Conservation (phyloP, 2,888 invertebrate species). For the Pristionchus arcanus region DNA sequence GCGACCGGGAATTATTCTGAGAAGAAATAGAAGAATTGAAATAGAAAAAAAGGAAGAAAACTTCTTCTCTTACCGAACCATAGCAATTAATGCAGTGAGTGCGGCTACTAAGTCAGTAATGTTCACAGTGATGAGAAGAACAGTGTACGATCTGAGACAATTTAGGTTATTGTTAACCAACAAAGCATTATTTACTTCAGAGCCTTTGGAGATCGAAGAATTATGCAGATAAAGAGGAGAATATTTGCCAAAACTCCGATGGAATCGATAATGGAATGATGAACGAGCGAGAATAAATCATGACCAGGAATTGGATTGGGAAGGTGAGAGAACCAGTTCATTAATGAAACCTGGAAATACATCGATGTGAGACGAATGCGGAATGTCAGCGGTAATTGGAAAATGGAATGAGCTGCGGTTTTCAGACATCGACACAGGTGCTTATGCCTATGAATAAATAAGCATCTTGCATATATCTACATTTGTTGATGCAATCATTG, state of each 20-base stretch:
- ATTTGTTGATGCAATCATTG: too few relatives aligned
- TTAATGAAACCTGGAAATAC: not conserved
- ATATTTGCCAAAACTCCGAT: conserved; percentile 3
- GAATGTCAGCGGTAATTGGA: not conserved
- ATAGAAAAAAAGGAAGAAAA: not conserved
- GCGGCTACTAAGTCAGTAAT: not conserved
- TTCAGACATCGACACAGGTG: not conserved
- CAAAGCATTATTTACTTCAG: not conserved
- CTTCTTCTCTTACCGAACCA: not conserved
- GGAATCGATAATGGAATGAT: conserved; percentile 28
- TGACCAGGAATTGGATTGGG: conserved; percentile 14
- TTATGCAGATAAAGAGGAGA: conserved; percentile 9
- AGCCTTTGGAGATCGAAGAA: conserved; percentile 17
- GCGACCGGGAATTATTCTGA: not conserved
- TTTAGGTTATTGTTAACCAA: not conserved
- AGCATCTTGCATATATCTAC: too few relatives aligned
- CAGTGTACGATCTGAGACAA: not conserved
- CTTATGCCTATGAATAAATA: too few relatives aligned
- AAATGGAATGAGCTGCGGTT: not conserved
- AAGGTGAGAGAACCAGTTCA: conserved; percentile 10
- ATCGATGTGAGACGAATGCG: not conserved
- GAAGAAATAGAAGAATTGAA: not conserved
- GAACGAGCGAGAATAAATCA: conserved; percentile 13
- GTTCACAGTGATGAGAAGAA: conserved; percentile 16
- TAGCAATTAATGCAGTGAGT: conserved; percentile 1